Base-by-base conservation (phyloP, 2,113 vertebrate genomes). In the Ranitomeya imitator region DNA sequence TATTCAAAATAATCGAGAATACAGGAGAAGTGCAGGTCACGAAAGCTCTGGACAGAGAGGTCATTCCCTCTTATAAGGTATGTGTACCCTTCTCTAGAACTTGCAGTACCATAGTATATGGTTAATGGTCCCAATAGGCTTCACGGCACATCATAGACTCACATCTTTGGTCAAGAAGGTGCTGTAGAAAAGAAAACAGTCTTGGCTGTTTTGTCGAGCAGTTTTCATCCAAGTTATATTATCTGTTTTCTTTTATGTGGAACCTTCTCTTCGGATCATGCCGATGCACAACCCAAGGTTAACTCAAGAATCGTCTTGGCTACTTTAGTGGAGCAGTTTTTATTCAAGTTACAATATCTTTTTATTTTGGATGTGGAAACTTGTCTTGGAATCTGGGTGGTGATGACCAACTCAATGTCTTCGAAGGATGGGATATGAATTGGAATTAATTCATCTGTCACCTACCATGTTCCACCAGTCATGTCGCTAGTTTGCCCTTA, bases 11-110 rank as follows among this genome's bases (percentile, higher is more conserved):
- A 92, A 96, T 97, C 91, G 96, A 95, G 76, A 93, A 96, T 90
- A 97, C 91, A 0, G 98, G 98, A 88, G 96, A 97, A 0, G 95
- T 99, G 88, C 96, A 94, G 0, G 98, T 99, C 92, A 98, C 96
- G 69, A 95, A 95, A 78, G 89, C 94, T 67, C 93, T 99, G 63
- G 97, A 99, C 91, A 94, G 98, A 84, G 98, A 99, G 93, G 91
- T 85, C 13, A 95, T 94, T 18, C 95, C 96, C 71, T 95, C 93
- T 67, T 99, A 99, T 19, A 94, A 96, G 93, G 97, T 99, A 90
- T 95, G 97, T 95, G 8, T 12, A 67, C n/a, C 7, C n/a, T 67
- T 7, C 13, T 21, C 23, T 69, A 15, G 26, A 71, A 14, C 12
- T 71, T 31, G 4, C 37, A 45, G 37, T 45, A 45, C 23, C 65